Evolutionary conservation across 2,888 invertebrate species (phyloP).

Genomic region (Athalia circularis): DNA sequence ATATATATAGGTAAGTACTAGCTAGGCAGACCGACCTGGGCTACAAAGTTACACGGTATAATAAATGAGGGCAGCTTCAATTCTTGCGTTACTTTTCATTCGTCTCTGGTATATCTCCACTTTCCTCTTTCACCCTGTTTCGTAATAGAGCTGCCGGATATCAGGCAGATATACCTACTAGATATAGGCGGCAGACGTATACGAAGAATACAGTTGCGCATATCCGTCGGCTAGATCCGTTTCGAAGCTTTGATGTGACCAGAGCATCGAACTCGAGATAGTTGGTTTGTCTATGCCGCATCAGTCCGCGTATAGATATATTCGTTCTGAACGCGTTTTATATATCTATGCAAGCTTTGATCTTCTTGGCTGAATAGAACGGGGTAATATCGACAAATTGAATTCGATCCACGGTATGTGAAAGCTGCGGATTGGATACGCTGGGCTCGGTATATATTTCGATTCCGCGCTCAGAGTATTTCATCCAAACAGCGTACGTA

Average conservation of each 20-base stretch:
- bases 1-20: not conserved
- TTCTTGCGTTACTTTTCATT: constrained; percentile 55
- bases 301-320: constrained; percentile 34
- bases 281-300: constrained; percentile 51
- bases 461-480: no score
- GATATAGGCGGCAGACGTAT: not conserved
- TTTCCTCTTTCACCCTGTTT: not conserved
- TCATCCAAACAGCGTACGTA: no score
- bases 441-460: not conserved
- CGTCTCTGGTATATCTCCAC: constrained; percentile 46
- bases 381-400: constrained; percentile 54
- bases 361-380: constrained; percentile 54
- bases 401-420: constrained; percentile 49
- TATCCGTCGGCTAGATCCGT: constrained; percentile 51
- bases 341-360: constrained; percentile 59
- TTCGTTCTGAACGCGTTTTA: constrained; percentile 51
- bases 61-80: constrained; percentile 28
- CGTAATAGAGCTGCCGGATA: not conserved
- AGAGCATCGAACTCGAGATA: constrained; percentile 54
- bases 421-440: not conserved
- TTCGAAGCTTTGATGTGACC: constrained; percentile 59
- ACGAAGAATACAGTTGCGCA: not conserved
- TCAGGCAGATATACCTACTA: not conserved
- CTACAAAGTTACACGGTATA: constrained; percentile 9
- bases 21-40: not conserved